phyloP scores from a whole-genome alignment of 2,113 vertebrate species.

The Dasyornis broadbenti region DNA sequence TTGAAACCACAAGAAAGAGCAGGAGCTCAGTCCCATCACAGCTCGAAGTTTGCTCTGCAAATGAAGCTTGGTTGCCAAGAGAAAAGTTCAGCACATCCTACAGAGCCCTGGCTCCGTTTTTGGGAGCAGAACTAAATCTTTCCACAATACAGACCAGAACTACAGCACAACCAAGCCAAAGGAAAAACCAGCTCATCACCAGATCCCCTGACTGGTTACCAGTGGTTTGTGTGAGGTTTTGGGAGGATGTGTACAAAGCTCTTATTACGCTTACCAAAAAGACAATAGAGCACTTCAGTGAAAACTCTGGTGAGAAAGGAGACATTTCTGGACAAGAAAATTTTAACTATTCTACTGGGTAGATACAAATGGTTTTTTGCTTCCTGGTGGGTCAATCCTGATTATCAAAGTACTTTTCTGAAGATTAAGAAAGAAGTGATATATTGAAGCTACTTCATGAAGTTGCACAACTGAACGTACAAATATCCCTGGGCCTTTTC shows the following conservation, averaged over 20 bases:
- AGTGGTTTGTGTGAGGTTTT: background rate
- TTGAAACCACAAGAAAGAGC: conserved; percentile 27
- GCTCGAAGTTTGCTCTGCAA: conserved; percentile 28
- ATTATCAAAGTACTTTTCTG: background rate
- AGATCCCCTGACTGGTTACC: conserved; percentile 17
- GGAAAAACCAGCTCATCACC: conserved; percentile 55
- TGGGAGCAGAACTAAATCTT: conserved; percentile 43
- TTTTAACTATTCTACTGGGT: background rate
- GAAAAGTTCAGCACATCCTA: conserved; percentile 35
- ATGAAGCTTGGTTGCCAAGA: conserved; percentile 31
- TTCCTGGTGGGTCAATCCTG: background rate
- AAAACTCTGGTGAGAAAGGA: background rate
- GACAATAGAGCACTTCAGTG: background rate
- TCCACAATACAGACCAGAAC: conserved; percentile 53
- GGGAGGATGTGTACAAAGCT: background rate
- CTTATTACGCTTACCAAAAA: background rate
- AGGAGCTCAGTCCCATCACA: conserved; percentile 7
- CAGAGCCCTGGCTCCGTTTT: conserved; percentile 9
- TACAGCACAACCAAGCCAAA: conserved; percentile 33
- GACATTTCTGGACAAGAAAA: background rate
- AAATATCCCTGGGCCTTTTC: background rate
- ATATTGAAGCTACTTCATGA: background rate
- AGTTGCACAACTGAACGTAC: background rate
- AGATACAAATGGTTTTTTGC: background rate
- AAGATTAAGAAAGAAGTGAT: background rate